Evolutionary conservation across 2,797 vertebrate genomes (phyloP).

Genomic region (Ambastaia sidthimunki): DNA sequence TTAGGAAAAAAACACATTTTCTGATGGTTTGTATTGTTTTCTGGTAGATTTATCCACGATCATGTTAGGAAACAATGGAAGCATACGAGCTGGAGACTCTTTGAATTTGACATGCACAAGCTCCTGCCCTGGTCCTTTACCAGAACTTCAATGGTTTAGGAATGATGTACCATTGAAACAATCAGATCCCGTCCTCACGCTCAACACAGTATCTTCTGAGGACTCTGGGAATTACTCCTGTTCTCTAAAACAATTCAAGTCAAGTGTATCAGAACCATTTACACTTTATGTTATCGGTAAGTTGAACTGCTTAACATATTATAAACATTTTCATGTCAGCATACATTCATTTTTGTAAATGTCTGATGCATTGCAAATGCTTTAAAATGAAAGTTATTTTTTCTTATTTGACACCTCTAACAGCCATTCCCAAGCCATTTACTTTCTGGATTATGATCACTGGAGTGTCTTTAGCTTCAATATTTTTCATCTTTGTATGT

Average conservation of each 20-base stretch:
- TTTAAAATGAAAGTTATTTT: not conserved
- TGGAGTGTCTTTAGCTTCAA: not conserved
- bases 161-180: not conserved
- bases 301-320: not conserved
- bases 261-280: not conserved
- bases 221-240: constrained; percentile 47
- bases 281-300: constrained; percentile 29
- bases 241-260: not conserved
- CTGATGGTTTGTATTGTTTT: too few species aligned
- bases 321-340: not conserved
- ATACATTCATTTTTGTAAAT: not conserved
- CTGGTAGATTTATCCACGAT: constrained; percentile 36
- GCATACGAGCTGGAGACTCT: constrained; percentile 29
- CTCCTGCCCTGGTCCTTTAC: constrained; percentile 12
- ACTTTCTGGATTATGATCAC: not conserved
- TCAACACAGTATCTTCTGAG: not conserved
- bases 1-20: too few species aligned
- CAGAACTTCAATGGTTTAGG: constrained; percentile 43
- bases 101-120: constrained; percentile 35
- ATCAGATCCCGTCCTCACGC: constrained; percentile 22
- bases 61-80: constrained; percentile 12
- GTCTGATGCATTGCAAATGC: not conserved
- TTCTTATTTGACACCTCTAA: not conserved
- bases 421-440: too few species aligned
- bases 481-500: not conserved